Evolutionary conservation across 2,888 invertebrate species (phyloP).

Genomic region (Lycia hirtaria): DNA sequence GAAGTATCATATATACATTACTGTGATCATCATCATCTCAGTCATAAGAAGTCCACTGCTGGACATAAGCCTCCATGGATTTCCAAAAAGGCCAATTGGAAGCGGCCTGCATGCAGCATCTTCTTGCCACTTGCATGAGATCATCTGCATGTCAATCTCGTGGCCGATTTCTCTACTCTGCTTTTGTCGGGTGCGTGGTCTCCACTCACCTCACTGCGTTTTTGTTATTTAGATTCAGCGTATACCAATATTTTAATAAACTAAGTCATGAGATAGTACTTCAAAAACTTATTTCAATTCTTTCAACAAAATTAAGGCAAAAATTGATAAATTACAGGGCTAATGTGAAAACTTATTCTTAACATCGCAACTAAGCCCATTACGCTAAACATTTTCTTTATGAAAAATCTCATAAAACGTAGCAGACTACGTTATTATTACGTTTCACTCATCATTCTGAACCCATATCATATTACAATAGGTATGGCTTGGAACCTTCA

Average conservation of each 20-base stretch:
- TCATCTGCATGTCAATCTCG: no score
- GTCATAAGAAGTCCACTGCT: no score
- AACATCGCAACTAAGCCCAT: conserved; percentile 35
- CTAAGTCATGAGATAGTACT: not conserved
- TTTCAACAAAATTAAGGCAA: conserved; percentile 1
- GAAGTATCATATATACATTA: no score
- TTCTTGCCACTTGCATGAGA: no score
- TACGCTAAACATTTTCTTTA: conserved; percentile 31
- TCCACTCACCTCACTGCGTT: no score
- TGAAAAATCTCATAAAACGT: conserved; percentile 36
- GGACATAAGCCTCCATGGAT: no score
- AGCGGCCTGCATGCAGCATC: no score
- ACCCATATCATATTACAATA: conserved; percentile 49
- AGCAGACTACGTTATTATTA: conserved; percentile 15
- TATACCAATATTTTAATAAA: not conserved
- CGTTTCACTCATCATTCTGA: conserved; percentile 24
- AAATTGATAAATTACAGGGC: conserved; percentile 23
- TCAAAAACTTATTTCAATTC: not conserved
- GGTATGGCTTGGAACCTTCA: conserved; percentile 36
- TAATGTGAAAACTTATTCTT: conserved; percentile 32
- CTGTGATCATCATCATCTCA: no score
- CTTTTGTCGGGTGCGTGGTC: no score
- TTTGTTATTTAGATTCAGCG: no score
- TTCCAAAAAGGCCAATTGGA: no score
- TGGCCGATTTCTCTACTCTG: no score